A percentile compares a stretch with the other conserved stretches of the same genome.
phyloP scores from a whole-genome alignment of 2,888 invertebrate genomes.

The Aphodius sticticus region DNA sequence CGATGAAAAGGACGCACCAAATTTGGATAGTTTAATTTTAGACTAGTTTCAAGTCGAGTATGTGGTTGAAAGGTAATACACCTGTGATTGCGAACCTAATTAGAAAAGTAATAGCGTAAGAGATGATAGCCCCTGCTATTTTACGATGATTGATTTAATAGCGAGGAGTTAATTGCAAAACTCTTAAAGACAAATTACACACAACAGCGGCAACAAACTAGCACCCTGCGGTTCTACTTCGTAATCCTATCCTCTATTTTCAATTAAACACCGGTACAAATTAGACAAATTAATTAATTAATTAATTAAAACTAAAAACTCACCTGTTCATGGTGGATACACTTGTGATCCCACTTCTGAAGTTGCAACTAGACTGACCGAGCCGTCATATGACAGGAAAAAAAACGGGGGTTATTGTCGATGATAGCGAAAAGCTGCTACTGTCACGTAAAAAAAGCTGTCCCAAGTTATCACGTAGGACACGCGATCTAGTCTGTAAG shows the following conservation, averaged over 20 bases:
- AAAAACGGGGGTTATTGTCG: neutral
- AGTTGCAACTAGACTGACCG: neutral
- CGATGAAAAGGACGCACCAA: neutral
- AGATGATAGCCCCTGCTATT: no score
- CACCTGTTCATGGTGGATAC: neutral
- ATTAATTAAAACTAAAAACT: slow-evolving; percentile 4
- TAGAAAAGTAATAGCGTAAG: neutral
- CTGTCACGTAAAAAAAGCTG: neutral
- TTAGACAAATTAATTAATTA: neutral
- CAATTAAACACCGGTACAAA: neutral
- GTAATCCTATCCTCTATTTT: neutral
- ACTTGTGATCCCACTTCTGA: neutral
- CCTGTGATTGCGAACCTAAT: neutral
- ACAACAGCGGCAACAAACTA: neutral
- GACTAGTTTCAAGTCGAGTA: neutral
- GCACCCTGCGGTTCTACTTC: no score
- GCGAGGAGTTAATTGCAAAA: neutral
- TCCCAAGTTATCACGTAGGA: neutral
- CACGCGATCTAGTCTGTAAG: neutral
- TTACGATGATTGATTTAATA: no score
- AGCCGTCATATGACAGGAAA: neutral
- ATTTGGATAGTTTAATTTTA: neutral
- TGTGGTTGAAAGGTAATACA: neutral
- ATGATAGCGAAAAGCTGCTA: neutral
- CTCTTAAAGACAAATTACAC: neutral